These are phyloP conservation scores for Rhegmatorhina hoffmannsi DNA, from an alignment of 2,113 vertebrate genomes.

Conservation along the genomic window DNA sequence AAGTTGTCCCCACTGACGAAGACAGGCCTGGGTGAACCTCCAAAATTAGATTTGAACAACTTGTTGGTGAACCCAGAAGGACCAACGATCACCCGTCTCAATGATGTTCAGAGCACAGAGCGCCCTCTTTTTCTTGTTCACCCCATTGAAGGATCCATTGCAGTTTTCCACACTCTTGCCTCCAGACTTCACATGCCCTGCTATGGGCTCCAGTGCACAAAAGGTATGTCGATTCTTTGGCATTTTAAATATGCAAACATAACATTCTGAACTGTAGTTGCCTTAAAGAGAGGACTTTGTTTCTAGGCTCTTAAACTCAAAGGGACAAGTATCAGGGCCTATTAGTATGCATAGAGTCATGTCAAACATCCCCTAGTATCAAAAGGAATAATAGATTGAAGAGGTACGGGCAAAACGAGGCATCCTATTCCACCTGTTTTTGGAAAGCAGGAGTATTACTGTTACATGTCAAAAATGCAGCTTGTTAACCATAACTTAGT, in stretches of 20 bases:
- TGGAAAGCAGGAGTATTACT: background rate
- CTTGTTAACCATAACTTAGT: background rate
- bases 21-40: background rate
- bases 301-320: background rate
- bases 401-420: background rate
- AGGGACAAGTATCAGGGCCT: background rate
- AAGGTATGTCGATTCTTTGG: conserved; percentile 76
- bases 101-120: conserved; percentile 84
- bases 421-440: background rate
- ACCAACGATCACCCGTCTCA: conserved; percentile 83
- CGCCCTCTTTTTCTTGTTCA: conserved; percentile 92
- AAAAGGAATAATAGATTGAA: background rate
- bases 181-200: conserved; percentile 87
- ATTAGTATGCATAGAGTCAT: background rate
- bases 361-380: background rate
- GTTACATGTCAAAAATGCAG: background rate
- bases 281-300: background rate
- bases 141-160: conserved; percentile 91
- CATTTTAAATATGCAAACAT: background rate
- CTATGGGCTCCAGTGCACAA: conserved; percentile 94
- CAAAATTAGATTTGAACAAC: conserved; percentile 78
- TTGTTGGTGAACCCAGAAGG: conserved; percentile 87
- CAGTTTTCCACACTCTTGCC: conserved; percentile 83
- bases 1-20: conserved; percentile 34
- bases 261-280: background rate